Conservation (phyloP, 2,113 vertebrate genomes). For the Dermatemys mawii region DNA sequence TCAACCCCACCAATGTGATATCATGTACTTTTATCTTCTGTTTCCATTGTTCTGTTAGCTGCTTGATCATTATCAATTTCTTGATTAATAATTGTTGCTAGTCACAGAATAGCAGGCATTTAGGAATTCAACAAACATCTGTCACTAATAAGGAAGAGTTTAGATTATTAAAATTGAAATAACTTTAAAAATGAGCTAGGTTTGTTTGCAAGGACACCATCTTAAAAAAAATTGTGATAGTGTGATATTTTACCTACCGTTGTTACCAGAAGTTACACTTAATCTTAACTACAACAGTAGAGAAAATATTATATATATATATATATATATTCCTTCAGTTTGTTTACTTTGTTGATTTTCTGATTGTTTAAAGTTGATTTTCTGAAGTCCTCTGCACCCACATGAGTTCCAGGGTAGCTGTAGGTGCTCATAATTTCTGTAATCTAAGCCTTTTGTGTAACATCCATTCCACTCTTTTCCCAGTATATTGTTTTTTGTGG, state of each 20-base stretch:
- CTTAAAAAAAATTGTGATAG: too few species aligned
- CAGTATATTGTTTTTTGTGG: too few species aligned
- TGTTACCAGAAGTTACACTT: neutral
- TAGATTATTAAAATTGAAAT: conserved; percentile 12
- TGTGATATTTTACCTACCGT: too few species aligned
- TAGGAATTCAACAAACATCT: neutral
- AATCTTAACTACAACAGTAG: neutral
- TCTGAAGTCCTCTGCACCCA: neutral
- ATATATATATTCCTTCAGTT: neutral
- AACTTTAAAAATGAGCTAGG: too few species aligned
- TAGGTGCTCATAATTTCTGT: neutral
- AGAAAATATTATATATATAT: too few species aligned
- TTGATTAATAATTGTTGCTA: neutral
- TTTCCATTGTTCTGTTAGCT: neutral
- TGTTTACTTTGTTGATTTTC: neutral
- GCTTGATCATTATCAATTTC: neutral
- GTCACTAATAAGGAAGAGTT: neutral
- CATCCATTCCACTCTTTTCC: neutral
- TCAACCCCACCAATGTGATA: neutral
- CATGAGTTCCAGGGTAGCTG: neutral
- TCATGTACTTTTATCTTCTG: neutral
- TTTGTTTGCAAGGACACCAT: too few species aligned
- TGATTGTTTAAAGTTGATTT: neutral
- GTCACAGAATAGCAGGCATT: neutral
- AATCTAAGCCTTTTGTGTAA: neutral